Evolutionary conservation across 92 coral and sea anemone species (phyloP).

Genomic region (Parazoanthus swiftii): DNA sequence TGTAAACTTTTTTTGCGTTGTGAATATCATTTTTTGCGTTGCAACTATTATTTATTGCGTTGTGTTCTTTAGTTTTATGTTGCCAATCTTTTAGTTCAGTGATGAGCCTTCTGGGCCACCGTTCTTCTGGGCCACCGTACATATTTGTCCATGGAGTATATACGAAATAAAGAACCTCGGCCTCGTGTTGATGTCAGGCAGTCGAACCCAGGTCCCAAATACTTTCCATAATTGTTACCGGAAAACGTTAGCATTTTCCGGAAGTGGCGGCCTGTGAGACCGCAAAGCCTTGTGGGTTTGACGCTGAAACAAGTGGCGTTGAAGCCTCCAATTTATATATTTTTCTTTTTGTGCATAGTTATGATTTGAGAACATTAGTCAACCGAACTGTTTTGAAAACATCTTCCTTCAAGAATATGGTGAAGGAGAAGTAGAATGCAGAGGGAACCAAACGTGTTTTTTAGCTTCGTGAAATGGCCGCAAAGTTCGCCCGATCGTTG

Average conservation of each 20-base stretch:
- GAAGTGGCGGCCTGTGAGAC: conserved; percentile 38
- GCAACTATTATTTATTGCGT: too few species aligned
- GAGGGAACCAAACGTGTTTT: conserved; percentile 8
- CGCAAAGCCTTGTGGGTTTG: conserved; percentile 46
- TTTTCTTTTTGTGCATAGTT: conserved; percentile 33
- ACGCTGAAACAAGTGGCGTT: conserved; percentile 18
- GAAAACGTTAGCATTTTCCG: conserved; percentile 13
- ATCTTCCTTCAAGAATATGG: conserved; percentile 14
- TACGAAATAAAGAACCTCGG: too few species aligned
- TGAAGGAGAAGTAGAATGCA: conserved; percentile 35
- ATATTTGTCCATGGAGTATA: too few species aligned
- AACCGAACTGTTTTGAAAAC: conserved; percentile 18
- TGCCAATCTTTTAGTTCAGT: too few species aligned
- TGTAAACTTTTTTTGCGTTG: too few species aligned
- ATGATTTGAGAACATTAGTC: conserved; percentile 26
- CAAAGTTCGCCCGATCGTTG: conserved; percentile 36
- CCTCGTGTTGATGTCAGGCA: too few species aligned
- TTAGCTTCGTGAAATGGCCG: conserved; percentile 35
- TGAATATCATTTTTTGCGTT: too few species aligned
- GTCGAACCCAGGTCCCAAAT: too few species aligned
- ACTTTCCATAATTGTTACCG: too few species aligned
- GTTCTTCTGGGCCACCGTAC: too few species aligned
- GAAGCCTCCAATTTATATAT: neutral
- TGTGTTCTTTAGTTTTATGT: too few species aligned
- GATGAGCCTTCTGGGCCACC: too few species aligned